Evolutionary conservation across 2,113 vertebrate genomes (phyloP).

Genomic region (Mugil cephalus): DNA sequence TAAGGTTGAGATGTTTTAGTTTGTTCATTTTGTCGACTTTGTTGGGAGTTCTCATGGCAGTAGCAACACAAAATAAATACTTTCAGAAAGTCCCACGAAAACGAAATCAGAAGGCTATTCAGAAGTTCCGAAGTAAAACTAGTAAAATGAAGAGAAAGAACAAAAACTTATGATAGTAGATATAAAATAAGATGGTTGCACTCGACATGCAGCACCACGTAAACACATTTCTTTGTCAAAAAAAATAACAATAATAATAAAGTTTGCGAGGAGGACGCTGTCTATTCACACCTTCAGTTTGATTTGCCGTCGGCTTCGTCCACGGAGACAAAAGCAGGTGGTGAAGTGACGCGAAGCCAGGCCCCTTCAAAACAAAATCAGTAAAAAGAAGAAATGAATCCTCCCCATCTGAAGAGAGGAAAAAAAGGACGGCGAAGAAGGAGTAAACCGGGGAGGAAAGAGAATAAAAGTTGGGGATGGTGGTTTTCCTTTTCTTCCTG

Average conservation of each 20-base stretch:
- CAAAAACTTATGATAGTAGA: conserved; percentile 34
- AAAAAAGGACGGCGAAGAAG: not conserved
- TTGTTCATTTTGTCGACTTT: conserved; percentile 57
- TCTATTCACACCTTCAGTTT: not conserved
- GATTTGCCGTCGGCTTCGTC: conserved; percentile 20
- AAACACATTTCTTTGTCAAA: conserved; percentile 50
- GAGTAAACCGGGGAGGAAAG: conserved; percentile 10
- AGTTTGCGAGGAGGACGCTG: not conserved
- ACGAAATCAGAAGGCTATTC: conserved; percentile 50
- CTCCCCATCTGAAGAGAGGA: not conserved
- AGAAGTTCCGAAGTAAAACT: conserved; percentile 18
- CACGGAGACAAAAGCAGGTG: conserved; percentile 38
- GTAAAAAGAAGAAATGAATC: not conserved
- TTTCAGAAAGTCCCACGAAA: conserved; percentile 38
- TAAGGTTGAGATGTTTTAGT: conserved; percentile 53
- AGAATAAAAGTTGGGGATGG: conserved; percentile 14
- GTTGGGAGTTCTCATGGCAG: conserved; percentile 67
- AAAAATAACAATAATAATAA: not conserved
- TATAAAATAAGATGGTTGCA: conserved; percentile 51
- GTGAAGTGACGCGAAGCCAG: conserved; percentile 47
- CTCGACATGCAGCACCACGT: conserved; percentile 68
- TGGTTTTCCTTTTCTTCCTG: conserved; percentile 8
- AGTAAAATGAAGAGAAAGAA: conserved; percentile 20
- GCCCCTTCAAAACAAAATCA: conserved; percentile 13
- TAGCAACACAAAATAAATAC: conserved; percentile 62